These are phyloP conservation scores for Zophobas morio DNA, from an alignment of 1,140 invertebrate genomes.

Conservation along the genomic window DNA sequence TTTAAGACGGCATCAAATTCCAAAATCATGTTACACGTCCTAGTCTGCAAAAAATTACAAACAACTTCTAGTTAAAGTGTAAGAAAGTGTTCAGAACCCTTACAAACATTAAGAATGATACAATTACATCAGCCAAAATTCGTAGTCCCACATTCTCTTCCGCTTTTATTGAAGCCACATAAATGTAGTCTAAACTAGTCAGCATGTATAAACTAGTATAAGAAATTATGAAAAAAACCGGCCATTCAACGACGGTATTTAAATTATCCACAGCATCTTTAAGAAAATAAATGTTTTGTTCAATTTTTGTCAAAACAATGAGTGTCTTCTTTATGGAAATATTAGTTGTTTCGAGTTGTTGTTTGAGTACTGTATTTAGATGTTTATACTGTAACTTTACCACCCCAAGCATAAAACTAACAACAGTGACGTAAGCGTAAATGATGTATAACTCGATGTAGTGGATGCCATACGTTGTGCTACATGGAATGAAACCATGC, in stretches of 20 bases:
- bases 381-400: background rate
- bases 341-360: background rate
- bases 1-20: conserved; percentile 21
- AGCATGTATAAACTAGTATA: background rate
- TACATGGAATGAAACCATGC: background rate
- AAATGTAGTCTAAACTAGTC: background rate
- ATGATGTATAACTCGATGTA: background rate
- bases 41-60: background rate
- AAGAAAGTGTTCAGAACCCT: too few species aligned
- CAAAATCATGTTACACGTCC: conserved; percentile 1
- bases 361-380: background rate
- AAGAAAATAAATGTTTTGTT: background rate
- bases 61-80: too few species aligned
- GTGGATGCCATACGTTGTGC: background rate
- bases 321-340: background rate
- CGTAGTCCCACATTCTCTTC: background rate
- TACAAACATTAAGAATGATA: background rate
- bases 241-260: background rate
- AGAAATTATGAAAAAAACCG: background rate
- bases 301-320: background rate
- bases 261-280: background rate
- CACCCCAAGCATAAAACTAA: background rate
- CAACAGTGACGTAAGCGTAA: background rate
- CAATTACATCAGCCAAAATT: background rate
- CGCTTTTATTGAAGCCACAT: background rate